Evolutionary conservation across 1,140 invertebrate species (phyloP).

Genomic region (Nylanderia fulva): DNA sequence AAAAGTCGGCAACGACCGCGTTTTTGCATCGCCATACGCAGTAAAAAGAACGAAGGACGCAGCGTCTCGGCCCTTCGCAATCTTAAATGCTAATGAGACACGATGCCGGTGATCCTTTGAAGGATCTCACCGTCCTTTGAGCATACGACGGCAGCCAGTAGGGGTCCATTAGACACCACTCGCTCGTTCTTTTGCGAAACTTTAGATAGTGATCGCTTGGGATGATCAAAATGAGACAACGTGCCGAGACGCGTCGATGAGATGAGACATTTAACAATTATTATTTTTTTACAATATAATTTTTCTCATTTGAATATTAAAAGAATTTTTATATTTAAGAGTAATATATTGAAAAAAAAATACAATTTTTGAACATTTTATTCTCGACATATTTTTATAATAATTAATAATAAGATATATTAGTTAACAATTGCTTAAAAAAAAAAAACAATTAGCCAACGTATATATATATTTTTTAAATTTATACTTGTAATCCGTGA

Average conservation of each 20-base stretch:
- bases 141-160: slow-evolving; percentile 62
- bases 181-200: slow-evolving; percentile 60
- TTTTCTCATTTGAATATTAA: not conserved
- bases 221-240: slow-evolving; percentile 63
- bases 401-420: too few relatives aligned
- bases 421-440: too few relatives aligned
- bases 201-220: slow-evolving; percentile 64
- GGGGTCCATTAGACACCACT: slow-evolving; percentile 68
- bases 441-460: too few relatives aligned
- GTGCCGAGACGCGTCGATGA: not conserved
- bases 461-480: too few relatives aligned
- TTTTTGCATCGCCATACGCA: slow-evolving; percentile 34
- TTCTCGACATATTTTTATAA: too few relatives aligned
- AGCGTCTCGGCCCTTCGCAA: slow-evolving; percentile 61
- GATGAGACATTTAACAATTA: not conserved
- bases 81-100: slow-evolving; percentile 77
- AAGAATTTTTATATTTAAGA: not conserved
- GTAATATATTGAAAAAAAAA: too few relatives aligned
- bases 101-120: slow-evolving; percentile 72
- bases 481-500: too few relatives aligned
- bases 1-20: slow-evolving; percentile 39
- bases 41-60: slow-evolving; percentile 26
- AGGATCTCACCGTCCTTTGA: slow-evolving; percentile 73
- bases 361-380: not conserved
- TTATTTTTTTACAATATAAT: not conserved